These are phyloP conservation scores for Miniopterus natalensis DNA, from an alignment of 2,113 vertebrate species.

Conservation along the genomic window DNA sequence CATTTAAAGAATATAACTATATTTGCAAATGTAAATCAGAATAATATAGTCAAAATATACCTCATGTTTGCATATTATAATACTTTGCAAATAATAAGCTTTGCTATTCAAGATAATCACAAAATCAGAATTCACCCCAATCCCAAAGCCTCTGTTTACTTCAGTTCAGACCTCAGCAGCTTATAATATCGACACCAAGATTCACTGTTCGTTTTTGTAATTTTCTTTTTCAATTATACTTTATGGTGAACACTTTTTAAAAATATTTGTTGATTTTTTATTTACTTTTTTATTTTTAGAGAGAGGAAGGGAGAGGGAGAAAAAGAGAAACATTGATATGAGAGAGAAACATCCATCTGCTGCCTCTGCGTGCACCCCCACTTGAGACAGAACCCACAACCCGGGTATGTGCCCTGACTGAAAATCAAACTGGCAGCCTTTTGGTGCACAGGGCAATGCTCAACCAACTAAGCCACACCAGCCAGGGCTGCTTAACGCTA, in stretches of 20 bases:
- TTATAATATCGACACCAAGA: not conserved
- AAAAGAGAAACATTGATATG: not conserved
- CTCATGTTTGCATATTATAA: not conserved
- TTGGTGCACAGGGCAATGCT: not conserved
- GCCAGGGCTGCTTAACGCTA: not conserved
- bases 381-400: not conserved
- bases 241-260: not conserved
- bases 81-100: not conserved
- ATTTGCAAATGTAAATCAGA: not conserved
- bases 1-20: not conserved
- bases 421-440: not conserved
- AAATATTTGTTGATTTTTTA: not conserved
- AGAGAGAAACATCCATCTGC: not conserved
- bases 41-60: slow-evolving; percentile 1
- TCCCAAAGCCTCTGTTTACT: not conserved
- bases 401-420: not conserved
- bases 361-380: not conserved
- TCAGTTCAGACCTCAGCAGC: not conserved
- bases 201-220: not conserved
- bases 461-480: not conserved
- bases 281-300: too few species aligned
- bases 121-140: not conserved
- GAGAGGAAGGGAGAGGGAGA: not conserved
- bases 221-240: not conserved
- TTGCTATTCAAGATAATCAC: slow-evolving; percentile 9